Percentiles rank a stretch among this genome's conserved stretches.
phyloP scores from a whole-genome alignment of 2,888 invertebrate species.

The Polymixis lichenea region DNA sequence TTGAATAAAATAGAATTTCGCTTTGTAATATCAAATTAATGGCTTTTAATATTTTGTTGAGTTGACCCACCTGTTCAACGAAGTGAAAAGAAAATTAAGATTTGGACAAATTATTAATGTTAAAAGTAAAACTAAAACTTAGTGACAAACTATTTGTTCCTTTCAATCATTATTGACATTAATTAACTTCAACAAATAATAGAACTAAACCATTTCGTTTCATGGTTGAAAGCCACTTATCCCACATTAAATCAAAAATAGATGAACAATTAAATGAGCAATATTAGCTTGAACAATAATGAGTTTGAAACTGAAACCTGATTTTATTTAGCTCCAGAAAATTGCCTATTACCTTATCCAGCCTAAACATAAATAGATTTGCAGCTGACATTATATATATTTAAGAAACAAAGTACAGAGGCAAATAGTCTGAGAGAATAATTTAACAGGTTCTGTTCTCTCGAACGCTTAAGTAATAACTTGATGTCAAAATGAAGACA shows the following conservation, averaged over 20 bases:
- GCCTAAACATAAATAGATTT: conserved; percentile 36
- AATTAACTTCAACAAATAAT: not conserved
- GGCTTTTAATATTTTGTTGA: conserved; percentile 14
- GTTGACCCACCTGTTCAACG: not conserved
- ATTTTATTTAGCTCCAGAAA: conserved; percentile 21
- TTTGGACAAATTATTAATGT: not conserved
- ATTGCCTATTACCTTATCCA: conserved; percentile 38
- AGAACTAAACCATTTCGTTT: not conserved
- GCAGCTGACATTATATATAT: conserved; percentile 33
- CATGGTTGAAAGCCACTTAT: not conserved
- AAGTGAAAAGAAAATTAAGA: not conserved
- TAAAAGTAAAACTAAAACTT: not conserved
- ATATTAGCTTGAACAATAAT: conserved; percentile 16
- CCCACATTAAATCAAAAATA: not conserved
- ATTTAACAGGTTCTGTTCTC: conserved; percentile 47
- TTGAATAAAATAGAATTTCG: conserved; percentile 25
- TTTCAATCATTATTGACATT: not conserved
- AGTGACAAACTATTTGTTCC: not conserved
- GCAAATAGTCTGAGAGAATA: conserved; percentile 62
- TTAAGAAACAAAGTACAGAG: conserved; percentile 37
- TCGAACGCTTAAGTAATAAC: conserved; percentile 71
- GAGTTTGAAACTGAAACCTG: conserved; percentile 25
- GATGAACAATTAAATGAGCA: not conserved
- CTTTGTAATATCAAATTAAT: conserved; percentile 14
- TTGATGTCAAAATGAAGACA: conserved; percentile 72